A percentile compares a stretch with the other conserved stretches of the same genome.
Conservation (phyloP, 2,113 vertebrate genomes). For the Brachionichthys hirsutus region DNA sequence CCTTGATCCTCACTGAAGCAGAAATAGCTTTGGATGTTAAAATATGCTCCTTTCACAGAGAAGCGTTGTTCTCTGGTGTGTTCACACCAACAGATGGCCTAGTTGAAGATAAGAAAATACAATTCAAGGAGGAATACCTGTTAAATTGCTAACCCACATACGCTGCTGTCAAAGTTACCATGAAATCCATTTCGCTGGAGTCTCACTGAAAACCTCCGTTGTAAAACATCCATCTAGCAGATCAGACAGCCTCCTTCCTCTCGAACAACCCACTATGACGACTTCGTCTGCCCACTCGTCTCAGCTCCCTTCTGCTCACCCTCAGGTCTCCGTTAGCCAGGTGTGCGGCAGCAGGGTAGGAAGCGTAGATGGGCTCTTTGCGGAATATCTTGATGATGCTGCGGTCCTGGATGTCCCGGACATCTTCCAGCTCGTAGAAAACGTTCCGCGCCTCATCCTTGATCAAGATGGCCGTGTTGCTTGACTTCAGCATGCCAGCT, state of each 20-base stretch:
- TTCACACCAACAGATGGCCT: conserved; percentile 68
- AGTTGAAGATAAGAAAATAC: conserved; percentile 64
- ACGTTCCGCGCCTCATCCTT: conserved; percentile 97
- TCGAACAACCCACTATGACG: conserved; percentile 11
- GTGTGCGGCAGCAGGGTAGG: conserved; percentile 88
- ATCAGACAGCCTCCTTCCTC: conserved; percentile 12
- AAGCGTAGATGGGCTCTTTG: conserved; percentile 95
- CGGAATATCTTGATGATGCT: conserved; percentile 98
- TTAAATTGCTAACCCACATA: conserved; percentile 53
- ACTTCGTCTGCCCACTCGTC: conserved; percentile 3
- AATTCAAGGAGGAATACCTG: conserved; percentile 66
- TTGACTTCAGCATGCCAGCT: conserved; percentile 96
- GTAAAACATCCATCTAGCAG: conserved; percentile 17
- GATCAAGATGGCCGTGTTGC: conserved; percentile 98
- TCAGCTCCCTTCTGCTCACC: conserved; percentile 75
- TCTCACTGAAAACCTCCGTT: conserved; percentile 4
- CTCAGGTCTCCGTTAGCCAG: conserved; percentile 96
- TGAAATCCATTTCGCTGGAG: conserved; percentile 9
- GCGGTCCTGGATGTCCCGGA: conserved; percentile 96
- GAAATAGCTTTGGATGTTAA: conserved; percentile 62
- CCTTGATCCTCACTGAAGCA: conserved; percentile 61
- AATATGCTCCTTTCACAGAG: conserved; percentile 56
- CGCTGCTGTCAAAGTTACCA: conserved; percentile 46
- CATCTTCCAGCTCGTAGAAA: conserved; percentile 98
- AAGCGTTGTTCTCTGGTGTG: conserved; percentile 55